Percentiles rank a stretch among this genome's conserved stretches.
Conservation (phyloP, 2,113 vertebrate genomes). For the Mobula hypostoma region DNA sequence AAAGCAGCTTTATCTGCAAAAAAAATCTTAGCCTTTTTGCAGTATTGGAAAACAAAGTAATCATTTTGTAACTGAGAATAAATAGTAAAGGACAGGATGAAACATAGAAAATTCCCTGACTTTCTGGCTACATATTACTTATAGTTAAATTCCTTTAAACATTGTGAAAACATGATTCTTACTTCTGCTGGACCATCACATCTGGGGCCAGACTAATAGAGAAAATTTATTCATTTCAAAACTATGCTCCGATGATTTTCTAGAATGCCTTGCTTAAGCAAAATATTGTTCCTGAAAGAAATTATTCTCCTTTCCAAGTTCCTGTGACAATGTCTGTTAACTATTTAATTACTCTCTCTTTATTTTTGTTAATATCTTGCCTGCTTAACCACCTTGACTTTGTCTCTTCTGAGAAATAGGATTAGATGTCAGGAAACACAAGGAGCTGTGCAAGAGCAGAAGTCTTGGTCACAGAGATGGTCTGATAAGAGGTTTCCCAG, state of each 20-base stretch:
- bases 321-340: background rate
- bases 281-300: background rate
- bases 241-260: background rate
- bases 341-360: background rate
- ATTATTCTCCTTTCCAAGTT: background rate
- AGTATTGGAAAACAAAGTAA: background rate
- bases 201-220: background rate
- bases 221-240: background rate
- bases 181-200: background rate
- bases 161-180: background rate
- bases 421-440: conserved; percentile 24
- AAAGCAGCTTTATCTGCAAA: background rate
- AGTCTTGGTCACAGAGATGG: background rate
- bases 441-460: conserved; percentile 16
- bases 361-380: background rate
- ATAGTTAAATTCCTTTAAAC: background rate
- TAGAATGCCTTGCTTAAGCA: background rate
- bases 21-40: background rate
- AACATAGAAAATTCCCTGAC: background rate
- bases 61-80: background rate
- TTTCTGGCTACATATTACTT: background rate
- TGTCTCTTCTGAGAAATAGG: conserved; percentile 28
- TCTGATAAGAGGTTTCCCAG: conserved; percentile 33
- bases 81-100: background rate
- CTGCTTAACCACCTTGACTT: conserved; percentile 2